Conservation (phyloP, 1,140 invertebrate genomes). For the Pseudomyrmex concolor region DNA sequence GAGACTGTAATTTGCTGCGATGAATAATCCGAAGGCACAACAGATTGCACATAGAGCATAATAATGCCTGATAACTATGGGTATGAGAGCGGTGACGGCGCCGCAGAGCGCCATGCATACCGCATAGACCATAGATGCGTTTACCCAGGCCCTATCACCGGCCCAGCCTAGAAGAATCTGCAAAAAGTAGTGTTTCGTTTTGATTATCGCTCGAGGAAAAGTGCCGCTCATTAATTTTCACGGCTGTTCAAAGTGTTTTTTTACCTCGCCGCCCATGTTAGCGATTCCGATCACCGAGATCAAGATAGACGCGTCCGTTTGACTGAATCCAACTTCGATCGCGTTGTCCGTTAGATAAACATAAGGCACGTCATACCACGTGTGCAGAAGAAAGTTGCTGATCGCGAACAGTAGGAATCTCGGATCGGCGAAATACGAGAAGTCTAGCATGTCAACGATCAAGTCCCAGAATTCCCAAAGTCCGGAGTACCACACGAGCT, state of each 20-base stretch:
- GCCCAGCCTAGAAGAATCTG: conserved; percentile 95
- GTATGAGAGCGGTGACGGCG: conserved; percentile 89
- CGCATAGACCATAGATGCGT: conserved; percentile 91
- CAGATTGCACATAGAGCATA: conserved; percentile 87
- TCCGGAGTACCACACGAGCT: conserved; percentile 90
- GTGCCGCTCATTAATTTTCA: too few relatives aligned
- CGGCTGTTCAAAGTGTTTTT: conserved; percentile 68
- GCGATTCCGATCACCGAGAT: conserved; percentile 94
- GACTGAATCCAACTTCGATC: conserved; percentile 89
- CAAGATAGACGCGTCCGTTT: conserved; percentile 91
- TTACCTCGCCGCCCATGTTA: conserved; percentile 94
- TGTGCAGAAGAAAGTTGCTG: conserved; percentile 94
- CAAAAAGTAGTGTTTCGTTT: conserved; percentile 68
- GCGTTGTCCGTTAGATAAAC: conserved; percentile 93
- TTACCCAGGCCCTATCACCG: conserved; percentile 92
- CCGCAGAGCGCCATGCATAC: conserved; percentile 92
- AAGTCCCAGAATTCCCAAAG: conserved; percentile 92
- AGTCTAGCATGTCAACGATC: conserved; percentile 91
- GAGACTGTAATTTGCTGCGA: conserved; percentile 94
- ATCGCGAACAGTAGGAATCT: conserved; percentile 92
- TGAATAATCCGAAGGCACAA: conserved; percentile 92
- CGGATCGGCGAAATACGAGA: conserved; percentile 91
- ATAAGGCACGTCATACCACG: conserved; percentile 95
- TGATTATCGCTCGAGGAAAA: not conserved
- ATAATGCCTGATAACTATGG: conserved; percentile 87